Conservation (phyloP, 2,888 invertebrate genomes). For the Eulithis prunata region DNA sequence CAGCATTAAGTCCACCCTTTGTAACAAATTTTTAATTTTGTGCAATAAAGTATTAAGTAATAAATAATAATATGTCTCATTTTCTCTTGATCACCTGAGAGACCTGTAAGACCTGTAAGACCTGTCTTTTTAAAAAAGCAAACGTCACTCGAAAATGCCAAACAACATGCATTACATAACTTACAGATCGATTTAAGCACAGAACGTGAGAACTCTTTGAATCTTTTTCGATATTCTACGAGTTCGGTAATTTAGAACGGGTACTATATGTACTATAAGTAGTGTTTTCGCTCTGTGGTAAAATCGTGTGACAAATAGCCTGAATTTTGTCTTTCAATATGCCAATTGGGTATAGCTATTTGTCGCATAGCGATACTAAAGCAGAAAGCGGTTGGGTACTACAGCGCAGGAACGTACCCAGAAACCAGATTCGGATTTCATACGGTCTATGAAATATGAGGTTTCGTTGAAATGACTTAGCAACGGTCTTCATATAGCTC, state of each 20-base stretch:
- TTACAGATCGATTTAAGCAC: constrained; percentile 9
- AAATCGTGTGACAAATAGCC: constrained; percentile 44
- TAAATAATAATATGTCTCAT: too few species aligned
- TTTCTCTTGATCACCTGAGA: too few species aligned
- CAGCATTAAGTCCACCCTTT: too few species aligned
- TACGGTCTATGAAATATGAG: too few species aligned
- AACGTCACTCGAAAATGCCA: constrained; percentile 7
- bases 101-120: not conserved
- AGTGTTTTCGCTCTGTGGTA: not conserved
- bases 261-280: too few species aligned
- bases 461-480: too few species aligned
- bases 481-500: too few species aligned
- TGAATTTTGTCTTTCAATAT: constrained; percentile 26
- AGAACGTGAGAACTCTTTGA: not conserved
- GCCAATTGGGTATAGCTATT: constrained; percentile 43
- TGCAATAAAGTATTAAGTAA: too few species aligned
- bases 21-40: too few species aligned
- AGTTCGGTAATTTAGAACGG: too few species aligned
- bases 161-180: constrained; percentile 45
- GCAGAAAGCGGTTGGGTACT: constrained; percentile 42
- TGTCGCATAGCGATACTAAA: constrained; percentile 45
- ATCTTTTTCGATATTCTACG: too few species aligned
- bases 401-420: constrained; percentile 39
- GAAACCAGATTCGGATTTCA: not conserved
- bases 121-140: not conserved